Evolutionary conservation across 1,140 invertebrate species (phyloP), one percentile per base, ranked within the genome.

Genomic region (Portunus trituberculatus): DNA sequence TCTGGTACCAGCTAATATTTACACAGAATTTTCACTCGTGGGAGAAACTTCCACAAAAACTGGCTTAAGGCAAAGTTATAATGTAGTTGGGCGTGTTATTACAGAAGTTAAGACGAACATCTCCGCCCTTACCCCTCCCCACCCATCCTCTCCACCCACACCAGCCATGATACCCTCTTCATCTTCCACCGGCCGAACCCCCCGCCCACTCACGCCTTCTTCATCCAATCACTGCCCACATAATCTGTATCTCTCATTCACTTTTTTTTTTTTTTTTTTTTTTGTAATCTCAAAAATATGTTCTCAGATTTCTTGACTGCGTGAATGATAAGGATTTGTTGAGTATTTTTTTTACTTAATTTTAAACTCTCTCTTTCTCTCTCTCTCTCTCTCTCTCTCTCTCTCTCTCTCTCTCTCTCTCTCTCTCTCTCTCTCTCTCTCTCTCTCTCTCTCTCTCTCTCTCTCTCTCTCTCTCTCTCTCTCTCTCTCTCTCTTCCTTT

Each of bases 21-120:
- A n/a, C 67, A n/a, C 67, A 12, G n/a, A 76, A 76, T 76, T 76
- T 76, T 76, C 52, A 76, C 67, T 76, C 67, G 6, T n/a, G 67
- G 20, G 67, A 76, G 67, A 76, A 76, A 76, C 67, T 76, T 76
- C 20, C 67, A 76, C 67, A 76, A 76, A 76, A 76, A 76, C 67
- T 76, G 67, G 67, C 67, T 76, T 76, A 76, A 76, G 67, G 67
- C 67, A n/a, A 76, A 76, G 67, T 76, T 76, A 76, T 76, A 76
- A 76, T 76, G 67, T 76, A 76, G 67, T 76, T 76, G 67, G 67
- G 16, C 67, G 67, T 76, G 67, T 76, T 76, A 76, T 76, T 76
- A 76, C 67, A n/a, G n/a, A 76, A 76, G 67, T 76, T 76, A 76
- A 76, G 67, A 59, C 20, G 67, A 76, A 76, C 16, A 25, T n/a